Base-by-base conservation (phyloP, 1,140 invertebrate genomes). In the Saccostrea echinata region DNA sequence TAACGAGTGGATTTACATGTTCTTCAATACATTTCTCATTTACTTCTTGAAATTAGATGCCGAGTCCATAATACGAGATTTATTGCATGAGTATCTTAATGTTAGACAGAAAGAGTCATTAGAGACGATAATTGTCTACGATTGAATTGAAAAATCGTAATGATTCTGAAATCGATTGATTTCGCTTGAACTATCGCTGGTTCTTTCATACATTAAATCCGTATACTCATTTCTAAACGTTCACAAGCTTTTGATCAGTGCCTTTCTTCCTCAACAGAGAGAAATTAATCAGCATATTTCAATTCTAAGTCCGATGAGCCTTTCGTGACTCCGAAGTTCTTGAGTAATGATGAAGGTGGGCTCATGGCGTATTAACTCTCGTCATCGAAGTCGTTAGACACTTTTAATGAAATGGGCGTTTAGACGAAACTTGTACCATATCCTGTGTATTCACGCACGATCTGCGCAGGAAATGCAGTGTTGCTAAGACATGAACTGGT, bases 131-230 rank as follows among this genome's bases (percentile, higher is more conserved):
- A 71, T 71, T 71, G 30, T 27, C 68, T 71, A n/a, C 24, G 24
- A 71, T 33, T 27, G 57, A 24, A 61, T 61, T n/a, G 18, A 18
- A n/a, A 16, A 18, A 61, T 61, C 57, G 57, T 61, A 18, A 13
- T 24, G 57, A n/a, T 61, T 61, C n/a, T 61, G 68, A 2, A 71
- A 71, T 71, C 68, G 68, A 71, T 71, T 27, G 9, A 71, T 71
- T 33, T 11, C 21, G 16, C 55, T 71, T 30, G 27, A 13, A 71
- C 27, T 27, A 16, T 71, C 30, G 8, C 24, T 24, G 27, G 27
- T 71, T 71, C n/a, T 71, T 27, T 71, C 11, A 18, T 18, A 61
- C 18, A 61, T 21, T 8, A 61, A 24, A 13, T 61, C 18, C 57
- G n/a, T 61, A 24, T 18, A 61, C 18, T 61, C 57, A 61, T 18